Evolutionary conservation across 2,888 invertebrate genomes (phyloP).

Genomic region (Rutpela maculata): DNA sequence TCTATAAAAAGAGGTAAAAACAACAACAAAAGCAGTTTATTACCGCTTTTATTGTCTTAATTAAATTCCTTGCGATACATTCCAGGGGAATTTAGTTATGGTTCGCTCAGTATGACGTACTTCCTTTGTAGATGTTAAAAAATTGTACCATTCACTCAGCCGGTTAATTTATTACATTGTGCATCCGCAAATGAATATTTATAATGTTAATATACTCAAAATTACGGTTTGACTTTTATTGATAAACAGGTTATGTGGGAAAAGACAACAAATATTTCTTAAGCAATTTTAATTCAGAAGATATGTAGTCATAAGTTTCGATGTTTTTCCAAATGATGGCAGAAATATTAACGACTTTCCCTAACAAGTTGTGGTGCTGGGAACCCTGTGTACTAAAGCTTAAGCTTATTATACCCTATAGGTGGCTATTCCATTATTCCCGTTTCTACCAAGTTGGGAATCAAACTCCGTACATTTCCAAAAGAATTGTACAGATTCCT

Average conservation of each 20-base stretch:
- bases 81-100: constrained; percentile 16
- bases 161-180: background rate
- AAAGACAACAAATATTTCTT: background rate
- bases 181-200: background rate
- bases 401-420: no score
- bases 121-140: constrained; percentile 22
- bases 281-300: background rate
- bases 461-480: no score
- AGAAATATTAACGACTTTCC: no score
- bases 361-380: no score
- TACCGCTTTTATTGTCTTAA: constrained; percentile 21
- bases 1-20: background rate
- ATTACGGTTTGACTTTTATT: background rate
- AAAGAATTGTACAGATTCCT: no score
- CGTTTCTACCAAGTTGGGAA: no score
- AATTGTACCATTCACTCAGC: constrained; percentile 1
- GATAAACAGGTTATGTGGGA: background rate
- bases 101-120: constrained; percentile 12
- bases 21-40: constrained; percentile 5
- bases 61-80: constrained; percentile 15
- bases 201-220: background rate
- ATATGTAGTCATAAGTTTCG: background rate
- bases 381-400: no score
- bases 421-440: no score
- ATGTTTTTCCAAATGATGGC: no score